These are phyloP conservation scores for Brachyistius frenatus DNA, from an alignment of 2,113 vertebrate genomes.

Conservation along the genomic window DNA sequence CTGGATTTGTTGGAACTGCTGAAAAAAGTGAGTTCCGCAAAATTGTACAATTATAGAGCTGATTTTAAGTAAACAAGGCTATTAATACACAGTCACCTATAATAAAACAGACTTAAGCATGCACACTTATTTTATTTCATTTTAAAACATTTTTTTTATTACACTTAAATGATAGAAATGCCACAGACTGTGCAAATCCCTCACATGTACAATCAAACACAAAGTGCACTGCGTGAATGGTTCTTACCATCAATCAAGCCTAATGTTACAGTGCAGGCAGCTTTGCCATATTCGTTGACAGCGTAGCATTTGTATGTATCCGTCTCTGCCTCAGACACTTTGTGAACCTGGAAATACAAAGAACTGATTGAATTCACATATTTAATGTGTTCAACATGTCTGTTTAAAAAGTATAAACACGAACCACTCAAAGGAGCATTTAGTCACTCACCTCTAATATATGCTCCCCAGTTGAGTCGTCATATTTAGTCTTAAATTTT, in stretches of 20 bases:
- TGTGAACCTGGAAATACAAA: conserved; percentile 82
- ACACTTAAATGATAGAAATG: neutral
- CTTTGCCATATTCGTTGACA: conserved; percentile 88
- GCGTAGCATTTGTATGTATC: conserved; percentile 89
- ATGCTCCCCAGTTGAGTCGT: conserved; percentile 78
- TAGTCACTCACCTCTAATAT: conserved; percentile 84
- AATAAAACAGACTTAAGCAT: too few relatives aligned
- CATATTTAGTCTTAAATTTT: conserved; percentile 84
- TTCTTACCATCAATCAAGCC: conserved; percentile 87
- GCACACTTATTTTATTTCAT: too few relatives aligned
- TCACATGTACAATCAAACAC: neutral
- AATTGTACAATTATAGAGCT: neutral
- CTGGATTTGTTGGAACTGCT: conserved; percentile 76
- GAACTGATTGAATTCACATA: neutral
- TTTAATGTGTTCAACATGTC: neutral
- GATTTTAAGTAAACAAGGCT: neutral
- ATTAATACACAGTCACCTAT: neutral
- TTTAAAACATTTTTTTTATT: too few relatives aligned
- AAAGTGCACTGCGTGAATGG: neutral
- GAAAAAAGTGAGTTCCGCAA: conserved; percentile 38
- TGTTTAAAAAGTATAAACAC: neutral
- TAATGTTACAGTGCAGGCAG: conserved; percentile 83
- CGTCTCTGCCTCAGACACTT: conserved; percentile 78
- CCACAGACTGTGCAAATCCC: neutral
- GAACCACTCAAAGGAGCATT: neutral